Evolutionary conservation across 1,140 invertebrate genomes (phyloP).

Genomic region (Meloidogyne floridensis): DNA sequence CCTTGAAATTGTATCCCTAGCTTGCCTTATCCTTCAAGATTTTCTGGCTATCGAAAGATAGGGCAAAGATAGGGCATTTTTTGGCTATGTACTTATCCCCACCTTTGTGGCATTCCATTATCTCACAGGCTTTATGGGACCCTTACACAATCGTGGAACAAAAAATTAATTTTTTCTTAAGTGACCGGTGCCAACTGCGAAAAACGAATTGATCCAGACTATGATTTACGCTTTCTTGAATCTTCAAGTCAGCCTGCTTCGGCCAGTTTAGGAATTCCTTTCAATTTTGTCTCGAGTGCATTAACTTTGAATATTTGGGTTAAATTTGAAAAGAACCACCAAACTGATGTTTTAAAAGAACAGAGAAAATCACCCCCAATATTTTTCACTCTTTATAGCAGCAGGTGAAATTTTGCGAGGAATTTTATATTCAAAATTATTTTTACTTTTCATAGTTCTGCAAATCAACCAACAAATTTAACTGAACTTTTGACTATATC

Average conservation of each 20-base stretch:
- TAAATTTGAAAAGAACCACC: constrained; percentile 77
- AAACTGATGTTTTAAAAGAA: constrained; percentile 79
- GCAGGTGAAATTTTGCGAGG: constrained; percentile 51
- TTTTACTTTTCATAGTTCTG: constrained; percentile 68
- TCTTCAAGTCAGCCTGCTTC: constrained; percentile 75
- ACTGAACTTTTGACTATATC: constrained; percentile 83
- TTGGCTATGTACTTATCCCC: too few relatives aligned
- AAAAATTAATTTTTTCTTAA: not conserved
- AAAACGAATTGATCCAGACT: constrained; percentile 92
- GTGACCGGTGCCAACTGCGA: constrained; percentile 90
- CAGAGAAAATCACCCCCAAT: not conserved
- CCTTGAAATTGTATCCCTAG: not conserved
- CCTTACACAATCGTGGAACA: too few relatives aligned
- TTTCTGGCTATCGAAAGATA: too few relatives aligned
- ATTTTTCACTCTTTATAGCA: constrained; percentile 84
- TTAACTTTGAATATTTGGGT: constrained; percentile 92
- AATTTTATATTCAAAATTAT: not conserved
- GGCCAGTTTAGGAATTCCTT: constrained; percentile 85
- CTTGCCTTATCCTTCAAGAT: too few relatives aligned
- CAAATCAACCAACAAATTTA: constrained; percentile 78
- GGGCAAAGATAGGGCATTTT: too few relatives aligned
- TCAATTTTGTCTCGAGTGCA: constrained; percentile 76
- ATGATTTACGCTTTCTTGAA: constrained; percentile 91
- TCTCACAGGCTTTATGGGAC: too few relatives aligned
- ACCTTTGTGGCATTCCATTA: too few relatives aligned